These are phyloP conservation scores for Gonocerus acuteangulatus DNA, from an alignment of 2,888 invertebrate genomes.

Conservation along the genomic window DNA sequence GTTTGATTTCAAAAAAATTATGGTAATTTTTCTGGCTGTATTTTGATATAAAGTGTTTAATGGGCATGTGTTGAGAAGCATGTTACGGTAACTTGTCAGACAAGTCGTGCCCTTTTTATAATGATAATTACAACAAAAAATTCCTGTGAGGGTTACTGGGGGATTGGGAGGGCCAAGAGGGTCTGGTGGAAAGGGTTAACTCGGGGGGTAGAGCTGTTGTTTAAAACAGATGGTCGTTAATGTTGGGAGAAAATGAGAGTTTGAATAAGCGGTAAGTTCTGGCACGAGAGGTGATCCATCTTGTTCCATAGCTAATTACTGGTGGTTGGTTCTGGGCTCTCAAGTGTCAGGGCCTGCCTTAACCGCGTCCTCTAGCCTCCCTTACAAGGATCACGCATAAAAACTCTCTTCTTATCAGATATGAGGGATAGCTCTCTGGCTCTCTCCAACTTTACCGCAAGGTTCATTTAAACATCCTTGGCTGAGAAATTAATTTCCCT, in stretches of 20 bases:
- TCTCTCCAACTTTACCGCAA: conserved; percentile 1
- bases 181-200: neutral
- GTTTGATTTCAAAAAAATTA: too few species aligned
- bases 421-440: conserved; percentile 10
- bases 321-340: neutral
- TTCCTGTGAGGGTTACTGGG: neutral
- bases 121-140: too few species aligned
- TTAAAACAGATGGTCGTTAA: conserved; percentile 24
- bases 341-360: conserved; percentile 10
- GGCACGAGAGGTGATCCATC: conserved; percentile 20
- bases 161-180: neutral
- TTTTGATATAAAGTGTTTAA: too few species aligned
- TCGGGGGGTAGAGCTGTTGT: conserved; percentile 6
- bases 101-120: too few species aligned
- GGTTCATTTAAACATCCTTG: conserved; percentile 13
- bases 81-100: too few species aligned
- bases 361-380: neutral
- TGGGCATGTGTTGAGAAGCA: too few species aligned
- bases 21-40: too few species aligned
- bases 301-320: conserved; percentile 14
- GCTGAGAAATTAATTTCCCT: conserved; percentile 11
- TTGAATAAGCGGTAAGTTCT: conserved; percentile 23
- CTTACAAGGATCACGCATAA: neutral
- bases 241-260: conserved; percentile 23
- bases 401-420: conserved; percentile 15